A percentile compares a stretch with the other conserved stretches of the same genome.
phyloP scores from a whole-genome alignment of 1,140 invertebrate genomes.

The Eupeodes corollae region DNA sequence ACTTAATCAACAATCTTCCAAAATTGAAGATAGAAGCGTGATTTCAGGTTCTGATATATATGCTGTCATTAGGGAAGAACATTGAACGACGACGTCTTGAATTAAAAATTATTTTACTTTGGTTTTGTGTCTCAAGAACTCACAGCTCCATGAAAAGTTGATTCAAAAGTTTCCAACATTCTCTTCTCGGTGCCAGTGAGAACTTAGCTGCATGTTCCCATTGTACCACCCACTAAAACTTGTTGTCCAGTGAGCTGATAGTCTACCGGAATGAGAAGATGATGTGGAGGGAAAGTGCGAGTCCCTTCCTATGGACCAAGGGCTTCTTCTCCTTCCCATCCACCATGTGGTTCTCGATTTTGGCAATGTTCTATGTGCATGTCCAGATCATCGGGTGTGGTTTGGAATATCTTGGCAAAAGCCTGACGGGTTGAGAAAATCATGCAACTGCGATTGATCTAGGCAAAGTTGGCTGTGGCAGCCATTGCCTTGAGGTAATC shows the following conservation, averaged over 20 bases:
- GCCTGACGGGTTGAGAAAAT: slow-evolving; percentile 95
- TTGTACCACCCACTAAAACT: slow-evolving; percentile 96
- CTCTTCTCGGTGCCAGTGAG: slow-evolving; percentile 93
- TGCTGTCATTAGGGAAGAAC: too few relatives aligned
- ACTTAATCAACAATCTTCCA: too few relatives aligned
- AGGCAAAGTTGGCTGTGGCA: slow-evolving; percentile 98
- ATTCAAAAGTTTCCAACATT: slow-evolving; percentile 98
- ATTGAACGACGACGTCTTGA: too few relatives aligned
- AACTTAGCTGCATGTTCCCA: slow-evolving; percentile 99
- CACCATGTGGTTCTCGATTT: slow-evolving; percentile 94
- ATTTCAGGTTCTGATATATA: too few relatives aligned
- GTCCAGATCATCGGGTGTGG: slow-evolving; percentile 94
- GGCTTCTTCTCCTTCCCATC: slow-evolving; percentile 89
- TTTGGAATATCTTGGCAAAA: slow-evolving; percentile 95
- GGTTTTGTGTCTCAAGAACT: too few relatives aligned
- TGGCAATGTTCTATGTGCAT: slow-evolving; percentile 99
- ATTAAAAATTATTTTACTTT: too few relatives aligned
- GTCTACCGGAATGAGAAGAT: slow-evolving; percentile 97
- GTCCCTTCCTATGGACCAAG: slow-evolving; percentile 98
- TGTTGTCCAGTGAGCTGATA: slow-evolving; percentile 97
- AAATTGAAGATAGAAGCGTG: too few relatives aligned
- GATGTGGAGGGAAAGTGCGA: slow-evolving; percentile 97
- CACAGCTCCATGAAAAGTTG: slow-evolving; percentile 98
- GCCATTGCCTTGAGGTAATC: slow-evolving; percentile 99
- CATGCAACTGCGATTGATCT: slow-evolving; percentile 99